Percentiles rank a stretch among this genome's conserved stretches.
These are phyloP conservation scores for Bufotes viridis DNA, from an alignment of 2,797 vertebrate species.

Conservation along the genomic window DNA sequence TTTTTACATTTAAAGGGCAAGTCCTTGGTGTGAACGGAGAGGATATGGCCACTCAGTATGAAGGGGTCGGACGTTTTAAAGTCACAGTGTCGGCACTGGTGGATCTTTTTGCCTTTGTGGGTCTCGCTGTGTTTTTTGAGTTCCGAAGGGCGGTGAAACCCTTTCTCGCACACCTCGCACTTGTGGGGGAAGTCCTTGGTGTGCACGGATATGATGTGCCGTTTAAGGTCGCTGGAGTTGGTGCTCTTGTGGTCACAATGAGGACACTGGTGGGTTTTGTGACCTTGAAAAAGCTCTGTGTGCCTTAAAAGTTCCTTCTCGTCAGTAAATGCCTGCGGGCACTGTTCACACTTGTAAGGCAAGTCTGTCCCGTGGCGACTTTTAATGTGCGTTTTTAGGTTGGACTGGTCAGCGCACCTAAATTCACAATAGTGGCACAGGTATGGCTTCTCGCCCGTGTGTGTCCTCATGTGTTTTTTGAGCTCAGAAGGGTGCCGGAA, in stretches of 20 bases:
- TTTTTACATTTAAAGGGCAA: constrained; percentile 87
- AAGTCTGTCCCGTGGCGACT: constrained; percentile 84
- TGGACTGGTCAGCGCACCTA: constrained; percentile 88
- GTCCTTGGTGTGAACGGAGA: constrained; percentile 97
- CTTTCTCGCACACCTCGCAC: constrained; percentile 87
- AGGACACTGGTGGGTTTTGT: constrained; percentile 87
- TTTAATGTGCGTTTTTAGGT: constrained; percentile 90
- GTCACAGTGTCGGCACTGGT: constrained; percentile 98
- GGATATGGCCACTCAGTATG: constrained; percentile 94
- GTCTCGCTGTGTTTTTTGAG: constrained; percentile 88
- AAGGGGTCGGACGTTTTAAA: constrained; percentile 97
- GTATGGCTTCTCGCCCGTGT: constrained; percentile 99
- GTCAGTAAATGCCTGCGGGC: constrained; percentile 85
- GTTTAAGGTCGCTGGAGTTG: constrained; percentile 89
- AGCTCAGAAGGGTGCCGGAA: constrained; percentile 90
- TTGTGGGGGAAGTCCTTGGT: constrained; percentile 92
- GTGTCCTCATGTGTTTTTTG: constrained; percentile 91
- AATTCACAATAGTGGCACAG: constrained; percentile 90
- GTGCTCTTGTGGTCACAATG: constrained; percentile 91
- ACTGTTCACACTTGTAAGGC: constrained; percentile 86
- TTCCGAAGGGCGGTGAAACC: constrained; percentile 88
- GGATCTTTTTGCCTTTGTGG: constrained; percentile 93
- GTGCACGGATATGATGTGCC: constrained; percentile 88
- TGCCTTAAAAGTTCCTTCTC: constrained; percentile 90
- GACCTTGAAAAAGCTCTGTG: constrained; percentile 91